Evolutionary conservation across 2,888 invertebrate genomes (phyloP), one percentile per base, ranked within the genome.

Genomic region (Anthoptus insignis): DNA sequence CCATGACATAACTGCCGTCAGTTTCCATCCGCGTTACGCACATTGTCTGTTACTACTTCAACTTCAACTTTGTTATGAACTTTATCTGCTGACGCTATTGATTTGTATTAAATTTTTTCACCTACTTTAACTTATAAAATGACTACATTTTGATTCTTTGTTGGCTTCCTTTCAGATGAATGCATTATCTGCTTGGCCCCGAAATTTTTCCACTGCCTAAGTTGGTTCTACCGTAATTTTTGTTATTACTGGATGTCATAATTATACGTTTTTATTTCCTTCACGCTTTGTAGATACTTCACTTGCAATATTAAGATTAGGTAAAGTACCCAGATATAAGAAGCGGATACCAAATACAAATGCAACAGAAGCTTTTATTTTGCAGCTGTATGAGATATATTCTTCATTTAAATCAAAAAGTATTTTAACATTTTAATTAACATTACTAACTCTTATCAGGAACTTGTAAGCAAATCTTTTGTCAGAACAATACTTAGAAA

Each of bases 1-100:
- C 56, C 65, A 65, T 63, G 63, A 64, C 42, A 65, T 63, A 65
- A 63, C 56, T 52, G 45, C 29, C 59, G 50, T 21, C 21, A 21
- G 34, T 45, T 39, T 60, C 61, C 50, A 59, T 50, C 59, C 49
- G 49, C 37, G 50, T 47, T 59, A 59, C 47, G 39, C 59, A 39
- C 61, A 53, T 53, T 57, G 37, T 45, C 45, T 45, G 45, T 22
- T 21, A 14, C 27, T 52, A 19, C 13, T 19, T 9, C 16, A 3
- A 49, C 27, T 27, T 27, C 7, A 7, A 49, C 7, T 14, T 49
- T 24, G 24, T 14, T 49, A 16, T 27, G 49, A 49, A 27, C 49
- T 49, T 49, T 24, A 45, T 45, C 45, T 45, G 27, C 27, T 27
- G 27, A 27, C 7, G 3, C 27, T 7, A 27, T 7, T 27, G 27